Evolutionary conservation across 1,140 invertebrate genomes (phyloP).

Genomic region (Saccostrea glomerata): DNA sequence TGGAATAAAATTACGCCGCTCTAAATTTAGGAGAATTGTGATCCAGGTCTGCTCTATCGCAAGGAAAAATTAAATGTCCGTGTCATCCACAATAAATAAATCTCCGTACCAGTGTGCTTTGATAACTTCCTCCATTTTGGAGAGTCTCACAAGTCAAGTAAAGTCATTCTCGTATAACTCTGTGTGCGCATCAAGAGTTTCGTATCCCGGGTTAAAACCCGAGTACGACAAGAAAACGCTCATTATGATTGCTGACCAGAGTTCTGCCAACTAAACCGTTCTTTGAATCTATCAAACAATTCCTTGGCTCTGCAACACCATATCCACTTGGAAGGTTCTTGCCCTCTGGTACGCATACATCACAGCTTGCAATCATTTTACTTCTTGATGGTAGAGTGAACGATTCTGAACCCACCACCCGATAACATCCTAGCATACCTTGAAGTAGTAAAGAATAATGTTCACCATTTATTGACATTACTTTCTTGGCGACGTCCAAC

Average conservation of each 20-base stretch:
- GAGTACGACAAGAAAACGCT: constrained; percentile 1
- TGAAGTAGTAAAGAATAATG: no score
- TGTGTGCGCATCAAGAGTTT: background rate
- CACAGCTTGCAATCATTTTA: no score
- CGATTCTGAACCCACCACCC: no score
- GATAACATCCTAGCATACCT: no score
- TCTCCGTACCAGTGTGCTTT: background rate
- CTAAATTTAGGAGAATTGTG: background rate
- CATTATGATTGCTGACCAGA: background rate
- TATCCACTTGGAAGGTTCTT: no score
- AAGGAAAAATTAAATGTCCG: background rate
- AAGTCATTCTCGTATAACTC: background rate
- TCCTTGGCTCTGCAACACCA: no score
- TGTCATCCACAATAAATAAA: background rate
- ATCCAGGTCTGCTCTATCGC: constrained; percentile 3
- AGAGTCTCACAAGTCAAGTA: background rate
- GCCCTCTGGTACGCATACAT: no score
- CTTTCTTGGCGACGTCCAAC: no score
- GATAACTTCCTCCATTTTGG: background rate
- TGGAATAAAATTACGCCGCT: background rate
- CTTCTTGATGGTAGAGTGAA: no score
- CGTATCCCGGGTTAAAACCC: background rate
- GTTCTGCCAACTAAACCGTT: no score
- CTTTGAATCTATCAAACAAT: no score
- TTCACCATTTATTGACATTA: no score